Evolutionary conservation across 2,888 invertebrate species (phyloP).

Genomic region (Heliconius sara): DNA sequence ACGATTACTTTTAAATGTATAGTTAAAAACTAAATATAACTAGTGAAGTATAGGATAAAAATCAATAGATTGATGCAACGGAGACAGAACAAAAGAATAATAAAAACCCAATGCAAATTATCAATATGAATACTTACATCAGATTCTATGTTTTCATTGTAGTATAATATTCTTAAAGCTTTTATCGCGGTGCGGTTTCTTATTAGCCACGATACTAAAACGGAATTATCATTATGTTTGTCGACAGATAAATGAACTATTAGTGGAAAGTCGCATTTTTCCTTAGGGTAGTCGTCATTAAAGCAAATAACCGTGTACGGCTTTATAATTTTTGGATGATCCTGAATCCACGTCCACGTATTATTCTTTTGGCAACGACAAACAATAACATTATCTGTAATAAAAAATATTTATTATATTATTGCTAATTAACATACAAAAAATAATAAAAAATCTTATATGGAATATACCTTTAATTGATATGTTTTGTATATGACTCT

Average conservation of each 20-base stretch:
- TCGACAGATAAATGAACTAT: slow-evolving; percentile 93
- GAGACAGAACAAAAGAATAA: background rate
- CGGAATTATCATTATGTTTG: slow-evolving; percentile 93
- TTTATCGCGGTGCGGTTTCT: slow-evolving; percentile 93
- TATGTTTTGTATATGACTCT: slow-evolving; percentile 91
- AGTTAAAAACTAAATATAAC: too few species aligned
- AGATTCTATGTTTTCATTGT: slow-evolving; percentile 69
- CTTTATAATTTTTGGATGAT: slow-evolving; percentile 87
- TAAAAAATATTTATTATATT: slow-evolving; percentile 31
- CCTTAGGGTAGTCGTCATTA: slow-evolving; percentile 75
- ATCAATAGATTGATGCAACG: background rate
- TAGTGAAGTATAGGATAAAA: background rate
- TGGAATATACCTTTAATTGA: slow-evolving; percentile 88
- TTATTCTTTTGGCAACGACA: slow-evolving; percentile 96
- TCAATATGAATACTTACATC: slow-evolving; percentile 43
- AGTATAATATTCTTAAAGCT: slow-evolving; percentile 92
- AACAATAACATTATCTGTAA: slow-evolving; percentile 92
- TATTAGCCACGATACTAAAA: slow-evolving; percentile 94
- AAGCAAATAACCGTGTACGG: slow-evolving; percentile 67
- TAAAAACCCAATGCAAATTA: background rate
- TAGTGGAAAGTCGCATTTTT: slow-evolving; percentile 86
- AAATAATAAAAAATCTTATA: background rate
- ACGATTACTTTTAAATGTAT: background rate
- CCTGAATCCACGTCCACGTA: slow-evolving; percentile 96
- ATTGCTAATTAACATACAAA: background rate